Evolutionary conservation across 2,888 invertebrate genomes (phyloP), one percentile per base, ranked within the genome.

Genomic region (Pammene aurita): DNA sequence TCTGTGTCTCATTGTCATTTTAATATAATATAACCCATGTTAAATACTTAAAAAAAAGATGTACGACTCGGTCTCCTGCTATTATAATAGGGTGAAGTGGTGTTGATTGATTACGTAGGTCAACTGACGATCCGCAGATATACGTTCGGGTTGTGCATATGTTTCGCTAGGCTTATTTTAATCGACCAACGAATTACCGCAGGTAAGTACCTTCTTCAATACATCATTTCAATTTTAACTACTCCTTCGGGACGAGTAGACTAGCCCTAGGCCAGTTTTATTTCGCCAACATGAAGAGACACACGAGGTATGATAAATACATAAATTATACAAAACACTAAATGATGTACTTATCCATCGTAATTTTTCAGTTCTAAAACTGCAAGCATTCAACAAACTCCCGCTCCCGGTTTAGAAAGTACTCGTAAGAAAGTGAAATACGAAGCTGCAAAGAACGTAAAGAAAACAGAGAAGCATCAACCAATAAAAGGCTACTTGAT

Each of bases 401-500:
- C 35, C 35, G 35, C 35, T 35, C 5, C 5, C 7, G 35, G 7
- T 6, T 35, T 7, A 35, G 35, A 35, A 35, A 35, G 35, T 35
- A 6, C 35, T 35, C 35, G 35, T 35, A 35, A 35, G 35, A 35
- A 35, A 35, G 35, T 35, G 5, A 35, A 35, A 42, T 42, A 46
- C 7, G 46, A 46, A 46, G 10, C 14, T 46, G 5, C 46, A 2
- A 46, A n/a, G 14, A n/a, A 2, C 2, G 14, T 14, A 46, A n/a
- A 46, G 4, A 46, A 46, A 46, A n/a, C 7, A 14, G 10, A 10
- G 46, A 46, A 14, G 46, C 5, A 14, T 46, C 82, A 78, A 68
- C 78, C 83, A 35, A 71, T 86, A n/a, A 90, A 88, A 81, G 93
- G 93, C 54, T 93, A 94, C 74, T 84, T 94, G 38, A 86, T 93